Percentiles rank a stretch among this genome's conserved stretches.
Evolutionary conservation across 1,140 invertebrate genomes (phyloP).

Genomic region (Bombus vancouverensis): DNA sequence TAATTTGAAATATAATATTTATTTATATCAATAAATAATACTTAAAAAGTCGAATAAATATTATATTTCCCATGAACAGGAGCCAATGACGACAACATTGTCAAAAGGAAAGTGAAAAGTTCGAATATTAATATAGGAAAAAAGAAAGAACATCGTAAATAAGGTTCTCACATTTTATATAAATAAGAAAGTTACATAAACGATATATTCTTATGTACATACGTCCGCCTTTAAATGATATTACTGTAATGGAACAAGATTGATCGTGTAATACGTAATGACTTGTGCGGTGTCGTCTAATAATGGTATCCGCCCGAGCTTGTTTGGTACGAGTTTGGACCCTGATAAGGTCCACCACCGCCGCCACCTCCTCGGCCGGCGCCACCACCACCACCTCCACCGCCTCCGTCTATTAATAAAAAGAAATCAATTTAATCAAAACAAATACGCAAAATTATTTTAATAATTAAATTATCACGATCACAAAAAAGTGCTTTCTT

Average conservation of each 20-base stretch:
- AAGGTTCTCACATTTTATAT: conserved; percentile 51
- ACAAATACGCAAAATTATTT: not conserved
- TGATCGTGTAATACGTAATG: conserved; percentile 48
- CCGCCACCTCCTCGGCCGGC: conserved; percentile 29
- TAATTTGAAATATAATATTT: not conserved
- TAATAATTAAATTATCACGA: not conserved
- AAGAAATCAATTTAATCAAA: not conserved
- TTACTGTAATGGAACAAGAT: conserved; percentile 47
- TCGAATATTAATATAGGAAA: not conserved
- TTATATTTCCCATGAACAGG: not conserved
- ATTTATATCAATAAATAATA: not conserved
- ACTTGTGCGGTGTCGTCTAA: conserved; percentile 47
- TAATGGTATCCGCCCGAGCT: conserved; percentile 69
- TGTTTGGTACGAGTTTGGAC: conserved; percentile 70
- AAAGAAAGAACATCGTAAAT: conserved; percentile 29
- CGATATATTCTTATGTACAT: conserved; percentile 70
- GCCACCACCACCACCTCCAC: conserved; percentile 17
- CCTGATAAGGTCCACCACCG: conserved; percentile 60
- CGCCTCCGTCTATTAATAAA: conserved; percentile 4
- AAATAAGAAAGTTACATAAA: conserved; percentile 60
- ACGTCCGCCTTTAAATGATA: conserved; percentile 50
- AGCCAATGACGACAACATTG: not conserved
- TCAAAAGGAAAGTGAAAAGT: not conserved
- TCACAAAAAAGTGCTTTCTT: not conserved
- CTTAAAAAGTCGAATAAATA: not conserved